phyloP scores from a whole-genome alignment of 2,888 invertebrate species.

The Idaea aversata region DNA sequence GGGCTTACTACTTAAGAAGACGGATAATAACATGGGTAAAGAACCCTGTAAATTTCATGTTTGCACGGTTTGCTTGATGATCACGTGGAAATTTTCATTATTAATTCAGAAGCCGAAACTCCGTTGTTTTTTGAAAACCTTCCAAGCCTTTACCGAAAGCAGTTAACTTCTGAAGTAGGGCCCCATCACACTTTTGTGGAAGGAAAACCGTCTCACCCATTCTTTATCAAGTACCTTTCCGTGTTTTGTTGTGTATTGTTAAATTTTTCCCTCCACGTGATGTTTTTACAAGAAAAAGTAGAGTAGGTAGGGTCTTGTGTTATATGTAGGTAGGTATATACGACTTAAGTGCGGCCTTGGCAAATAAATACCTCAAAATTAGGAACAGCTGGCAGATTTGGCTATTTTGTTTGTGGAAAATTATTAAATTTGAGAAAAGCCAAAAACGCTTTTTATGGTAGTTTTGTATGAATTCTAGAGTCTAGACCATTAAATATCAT shows the following conservation, averaged over 20 bases:
- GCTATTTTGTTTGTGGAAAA: background rate
- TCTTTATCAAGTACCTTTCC: background rate
- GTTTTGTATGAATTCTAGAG: too few relatives aligned
- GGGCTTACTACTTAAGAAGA: too few relatives aligned
- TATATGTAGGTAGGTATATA: too few relatives aligned
- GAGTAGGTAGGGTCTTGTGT: too few relatives aligned
- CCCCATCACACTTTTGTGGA: background rate
- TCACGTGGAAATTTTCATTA: background rate
- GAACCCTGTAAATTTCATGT: background rate
- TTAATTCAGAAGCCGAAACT: background rate
- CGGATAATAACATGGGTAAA: too few relatives aligned
- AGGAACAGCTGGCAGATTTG: background rate
- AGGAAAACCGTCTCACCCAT: background rate
- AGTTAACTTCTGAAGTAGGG: background rate
- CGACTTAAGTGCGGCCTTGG: background rate
- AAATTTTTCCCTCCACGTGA: background rate
- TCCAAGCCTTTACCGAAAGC: background rate
- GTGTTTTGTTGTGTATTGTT: background rate
- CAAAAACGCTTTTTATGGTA: too few relatives aligned
- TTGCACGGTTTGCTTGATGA: background rate
- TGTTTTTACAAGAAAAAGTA: background rate
- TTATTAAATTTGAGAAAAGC: too few relatives aligned
- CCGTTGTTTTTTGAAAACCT: background rate
- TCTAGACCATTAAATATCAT: too few relatives aligned
- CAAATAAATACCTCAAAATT: background rate